These are phyloP conservation scores for Maylandia zebra DNA, from an alignment of 2,113 vertebrate species.

Conservation along the genomic window DNA sequence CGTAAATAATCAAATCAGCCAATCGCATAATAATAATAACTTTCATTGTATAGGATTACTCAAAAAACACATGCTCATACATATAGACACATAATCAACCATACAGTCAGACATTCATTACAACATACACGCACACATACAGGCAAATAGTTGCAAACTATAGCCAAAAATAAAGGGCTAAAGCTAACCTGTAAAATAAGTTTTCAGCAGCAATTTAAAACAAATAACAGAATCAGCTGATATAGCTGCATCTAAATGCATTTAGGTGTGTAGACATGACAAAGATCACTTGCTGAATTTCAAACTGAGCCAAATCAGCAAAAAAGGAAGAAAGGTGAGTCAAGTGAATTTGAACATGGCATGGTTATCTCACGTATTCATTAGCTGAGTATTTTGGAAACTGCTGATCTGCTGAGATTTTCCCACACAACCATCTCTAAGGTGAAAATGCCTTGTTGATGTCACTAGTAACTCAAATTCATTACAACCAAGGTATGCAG, in stretches of 20 bases:
- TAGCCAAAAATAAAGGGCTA: background rate
- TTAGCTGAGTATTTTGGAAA: background rate
- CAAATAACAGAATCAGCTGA: background rate
- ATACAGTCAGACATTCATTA: background rate
- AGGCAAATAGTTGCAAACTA: background rate
- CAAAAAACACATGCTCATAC: background rate
- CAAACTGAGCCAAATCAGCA: background rate
- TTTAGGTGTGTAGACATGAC: background rate
- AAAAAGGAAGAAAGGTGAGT: background rate
- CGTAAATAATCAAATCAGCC: background rate
- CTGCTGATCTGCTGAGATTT: background rate
- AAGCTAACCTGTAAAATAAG: background rate
- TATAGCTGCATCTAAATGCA: background rate
- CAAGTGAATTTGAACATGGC: background rate
- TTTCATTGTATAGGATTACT: background rate
- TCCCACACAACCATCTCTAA: background rate
- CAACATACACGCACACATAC: background rate
- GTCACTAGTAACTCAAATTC: background rate
- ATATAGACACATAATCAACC: background rate
- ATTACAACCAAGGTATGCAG: background rate
- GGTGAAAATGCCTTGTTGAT: background rate
- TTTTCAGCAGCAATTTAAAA: background rate
- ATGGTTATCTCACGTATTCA: too few relatives aligned
- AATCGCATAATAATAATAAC: background rate
- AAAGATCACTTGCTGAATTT: background rate